Base-by-base conservation (phyloP, 2,888 invertebrate species). In the Scaeva pyrastri region DNA sequence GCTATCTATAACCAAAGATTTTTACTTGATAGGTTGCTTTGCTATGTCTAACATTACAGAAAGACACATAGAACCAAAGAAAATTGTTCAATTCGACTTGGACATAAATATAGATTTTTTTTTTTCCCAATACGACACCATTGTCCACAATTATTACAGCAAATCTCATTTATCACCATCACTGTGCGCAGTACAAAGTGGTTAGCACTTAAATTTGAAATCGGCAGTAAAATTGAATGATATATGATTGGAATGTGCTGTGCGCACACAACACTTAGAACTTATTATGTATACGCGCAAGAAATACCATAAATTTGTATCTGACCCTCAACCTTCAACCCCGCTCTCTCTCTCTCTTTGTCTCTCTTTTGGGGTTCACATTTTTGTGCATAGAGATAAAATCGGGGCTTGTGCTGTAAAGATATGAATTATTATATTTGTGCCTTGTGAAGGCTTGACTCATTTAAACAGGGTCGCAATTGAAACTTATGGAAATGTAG, bases 91-190 rank as follows among this genome's bases (percentile, higher is more conserved):
- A 85, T 81, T 85, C 80, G 84, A 68, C 52, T 75, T 56, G 75
- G 70, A 52, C 74, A 84, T 84, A 72, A 85, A 80, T 85, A 79
- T 56, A 4, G 26, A 8, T 71, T n/a, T 71, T 60, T 72, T 43
- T 64, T 50, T 68, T 16, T 62, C 55, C 66, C 41, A 64, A 58
- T 70, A 62, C 43, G 56, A 84, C 74, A 79, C 70, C 73, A 84
- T 84, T 79, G 84, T 84, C 79, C 80, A 52, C 80, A 80, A 84
- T 84, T n/a, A n/a, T n/a, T 72, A 80, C 75, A 75, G 80, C 80
- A 80, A 75, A 71, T 80, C 75, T 48, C 80, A 84, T 84, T 80
- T 80, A 84, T 84, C 84, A 84, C 80, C 75, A 79, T 76, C 75
- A 56, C 60, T 58, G 56, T 56, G 68, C 68, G 52, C 76, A 72